Evolutionary conservation across 2,797 vertebrate species (phyloP).

Genomic region (Silurus lanzhouensis): DNA sequence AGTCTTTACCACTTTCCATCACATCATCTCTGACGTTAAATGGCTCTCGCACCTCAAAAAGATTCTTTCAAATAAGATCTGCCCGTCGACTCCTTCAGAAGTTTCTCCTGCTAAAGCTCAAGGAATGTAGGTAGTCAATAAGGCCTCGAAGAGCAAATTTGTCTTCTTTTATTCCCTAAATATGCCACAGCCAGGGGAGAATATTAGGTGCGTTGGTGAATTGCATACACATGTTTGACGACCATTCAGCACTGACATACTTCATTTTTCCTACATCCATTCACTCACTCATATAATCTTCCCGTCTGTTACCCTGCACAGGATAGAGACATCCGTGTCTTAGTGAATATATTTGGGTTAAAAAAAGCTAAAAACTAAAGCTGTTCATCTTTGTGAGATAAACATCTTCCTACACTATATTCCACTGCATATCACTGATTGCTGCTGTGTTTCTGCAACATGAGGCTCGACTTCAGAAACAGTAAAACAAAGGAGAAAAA

Average conservation of each 20-base stretch:
- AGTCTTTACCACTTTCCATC: conserved; percentile 47
- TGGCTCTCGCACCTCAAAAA: not conserved
- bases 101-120: conserved; percentile 5
- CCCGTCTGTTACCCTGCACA: not conserved
- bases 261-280: not conserved
- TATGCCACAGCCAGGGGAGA: conserved; percentile 14
- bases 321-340: not conserved
- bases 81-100: conserved; percentile 28
- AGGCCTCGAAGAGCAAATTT: not conserved
- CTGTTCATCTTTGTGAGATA: not conserved
- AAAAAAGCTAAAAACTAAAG: not conserved
- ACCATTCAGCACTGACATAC: not conserved
- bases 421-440: not conserved
- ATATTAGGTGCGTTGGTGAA: conserved; percentile 18
- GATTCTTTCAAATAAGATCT: conserved; percentile 8
- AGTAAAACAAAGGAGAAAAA: not conserved
- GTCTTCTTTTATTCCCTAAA: conserved; percentile 24
- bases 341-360: not conserved
- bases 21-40: conserved; percentile 46
- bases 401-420: not conserved
- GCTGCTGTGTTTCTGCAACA: not conserved
- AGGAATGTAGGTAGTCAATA: not conserved
- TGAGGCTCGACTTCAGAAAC: not conserved
- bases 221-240: not conserved
- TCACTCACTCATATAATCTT: conserved; percentile 16